These are phyloP conservation scores for Drosophila kanapiae DNA, from an alignment of 1,140 invertebrate species.

Conservation along the genomic window DNA sequence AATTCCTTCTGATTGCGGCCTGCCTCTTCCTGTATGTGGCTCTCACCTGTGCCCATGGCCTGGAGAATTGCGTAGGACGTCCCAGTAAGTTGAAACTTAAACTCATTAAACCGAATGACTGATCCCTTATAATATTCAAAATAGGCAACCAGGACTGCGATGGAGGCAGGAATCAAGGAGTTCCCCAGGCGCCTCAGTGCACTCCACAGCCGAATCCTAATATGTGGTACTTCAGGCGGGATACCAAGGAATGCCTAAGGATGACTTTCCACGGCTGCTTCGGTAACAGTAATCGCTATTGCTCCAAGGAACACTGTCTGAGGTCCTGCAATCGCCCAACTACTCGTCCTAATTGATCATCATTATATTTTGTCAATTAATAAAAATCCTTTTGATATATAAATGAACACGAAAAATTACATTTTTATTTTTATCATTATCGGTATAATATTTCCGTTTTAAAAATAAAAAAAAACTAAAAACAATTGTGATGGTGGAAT, in stretches of 20 bases:
- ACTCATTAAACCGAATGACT: not conserved
- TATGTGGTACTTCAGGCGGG: constrained; percentile 3
- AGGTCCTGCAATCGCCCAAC: not conserved
- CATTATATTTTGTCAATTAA: not conserved
- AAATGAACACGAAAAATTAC: not conserved
- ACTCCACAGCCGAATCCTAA: constrained; percentile 3
- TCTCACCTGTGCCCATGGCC: too few relatives aligned
- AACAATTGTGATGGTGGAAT: not conserved
- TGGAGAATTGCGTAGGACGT: not conserved
- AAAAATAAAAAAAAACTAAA: not conserved
- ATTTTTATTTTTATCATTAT: not conserved
- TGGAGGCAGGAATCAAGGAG: constrained; percentile 8
- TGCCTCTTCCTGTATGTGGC: not conserved
- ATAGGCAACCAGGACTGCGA: constrained; percentile 10
- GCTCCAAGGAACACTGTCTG: constrained; percentile 13
- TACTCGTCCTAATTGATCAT: not conserved
- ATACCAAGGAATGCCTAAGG: not conserved
- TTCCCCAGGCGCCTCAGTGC: constrained; percentile 7
- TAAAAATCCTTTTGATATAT: not conserved
- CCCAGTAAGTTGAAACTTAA: not conserved
- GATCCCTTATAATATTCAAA: not conserved
- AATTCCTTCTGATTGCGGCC: not conserved
- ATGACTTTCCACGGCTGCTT: constrained; percentile 12
- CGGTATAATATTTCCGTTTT: not conserved
- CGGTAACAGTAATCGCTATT: constrained; percentile 8